A percentile compares a stretch with the other conserved stretches of the same genome.
Conservation (phyloP, 2,797 vertebrate species). For the Astyanax mexicanus region DNA sequence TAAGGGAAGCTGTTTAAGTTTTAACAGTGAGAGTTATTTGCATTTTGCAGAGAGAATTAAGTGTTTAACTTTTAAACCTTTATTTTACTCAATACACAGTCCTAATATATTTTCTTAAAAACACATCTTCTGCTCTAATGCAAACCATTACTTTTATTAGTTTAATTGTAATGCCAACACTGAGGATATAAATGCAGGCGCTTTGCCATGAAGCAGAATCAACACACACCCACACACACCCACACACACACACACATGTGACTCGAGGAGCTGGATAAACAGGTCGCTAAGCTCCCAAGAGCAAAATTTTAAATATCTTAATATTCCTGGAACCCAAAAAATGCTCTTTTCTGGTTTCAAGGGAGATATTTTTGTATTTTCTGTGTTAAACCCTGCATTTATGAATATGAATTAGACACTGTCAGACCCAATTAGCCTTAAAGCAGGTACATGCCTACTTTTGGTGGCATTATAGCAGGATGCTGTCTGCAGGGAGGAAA, state of each 20-base stretch:
- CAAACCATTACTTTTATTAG: no score
- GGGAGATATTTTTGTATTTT: slow-evolving; percentile 3
- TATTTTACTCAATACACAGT: no score
- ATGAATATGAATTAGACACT: slow-evolving; percentile 31
- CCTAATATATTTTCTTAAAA: no score
- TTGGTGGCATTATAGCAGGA: slow-evolving; percentile 3
- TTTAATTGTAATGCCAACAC: background rate
- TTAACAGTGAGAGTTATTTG: no score
- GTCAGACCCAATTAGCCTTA: slow-evolving; percentile 34
- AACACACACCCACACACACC: no score
- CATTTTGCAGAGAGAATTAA: no score
- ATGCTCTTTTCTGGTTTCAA: background rate
- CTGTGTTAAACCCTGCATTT: slow-evolving; percentile 31
- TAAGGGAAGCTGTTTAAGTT: no score
- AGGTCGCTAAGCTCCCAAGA: background rate
- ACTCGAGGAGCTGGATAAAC: background rate
- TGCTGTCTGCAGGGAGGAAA: slow-evolving; percentile 15
- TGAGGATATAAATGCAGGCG: background rate
- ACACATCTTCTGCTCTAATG: no score
- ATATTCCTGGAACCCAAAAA: slow-evolving; percentile 14
- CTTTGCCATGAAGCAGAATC: background rate
- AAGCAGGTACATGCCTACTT: slow-evolving; percentile 8
- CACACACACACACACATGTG: background rate
- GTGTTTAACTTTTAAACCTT: no score
- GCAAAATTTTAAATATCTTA: background rate